phyloP scores from a whole-genome alignment of 2,888 invertebrate genomes.

The Stenolophus ochropezus region DNA sequence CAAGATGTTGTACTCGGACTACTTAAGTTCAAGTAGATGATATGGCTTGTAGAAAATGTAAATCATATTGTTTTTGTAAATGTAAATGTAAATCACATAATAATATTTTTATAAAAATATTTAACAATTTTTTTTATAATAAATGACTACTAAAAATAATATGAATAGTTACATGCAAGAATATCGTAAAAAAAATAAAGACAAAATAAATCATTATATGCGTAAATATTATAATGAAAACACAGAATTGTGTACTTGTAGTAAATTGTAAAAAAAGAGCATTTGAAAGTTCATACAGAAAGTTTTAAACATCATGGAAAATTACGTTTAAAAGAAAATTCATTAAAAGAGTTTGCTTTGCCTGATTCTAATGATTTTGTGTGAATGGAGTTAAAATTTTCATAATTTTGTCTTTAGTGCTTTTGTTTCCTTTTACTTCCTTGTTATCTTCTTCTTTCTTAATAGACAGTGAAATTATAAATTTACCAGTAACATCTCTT shows the following conservation, averaged over 20 bases:
- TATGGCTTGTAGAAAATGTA: too few species aligned
- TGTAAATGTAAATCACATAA: too few species aligned
- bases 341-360: too few species aligned
- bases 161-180: conserved; percentile 30
- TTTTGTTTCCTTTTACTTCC: background rate
- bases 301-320: conserved; percentile 5
- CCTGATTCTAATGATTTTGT: conserved; percentile 12
- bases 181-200: conserved; percentile 24
- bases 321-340: conserved; percentile 2
- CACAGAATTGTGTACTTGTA: conserved; percentile 22
- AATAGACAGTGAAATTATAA: conserved; percentile 7
- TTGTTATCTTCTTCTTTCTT: background rate
- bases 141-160: conserved; percentile 28
- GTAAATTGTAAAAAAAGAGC: conserved; percentile 14
- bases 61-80: background rate
- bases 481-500: background rate
- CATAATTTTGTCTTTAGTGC: background rate
- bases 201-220: conserved; percentile 36
- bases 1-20: too few species aligned
- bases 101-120: conserved; percentile 25
- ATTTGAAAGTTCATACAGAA: conserved; percentile 24
- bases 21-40: too few species aligned
- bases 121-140: conserved; percentile 22
- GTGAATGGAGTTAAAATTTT: conserved; percentile 36
- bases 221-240: conserved; percentile 28